Evolutionary conservation across 2,888 invertebrate species (phyloP).

Genomic region (Acleris literana): DNA sequence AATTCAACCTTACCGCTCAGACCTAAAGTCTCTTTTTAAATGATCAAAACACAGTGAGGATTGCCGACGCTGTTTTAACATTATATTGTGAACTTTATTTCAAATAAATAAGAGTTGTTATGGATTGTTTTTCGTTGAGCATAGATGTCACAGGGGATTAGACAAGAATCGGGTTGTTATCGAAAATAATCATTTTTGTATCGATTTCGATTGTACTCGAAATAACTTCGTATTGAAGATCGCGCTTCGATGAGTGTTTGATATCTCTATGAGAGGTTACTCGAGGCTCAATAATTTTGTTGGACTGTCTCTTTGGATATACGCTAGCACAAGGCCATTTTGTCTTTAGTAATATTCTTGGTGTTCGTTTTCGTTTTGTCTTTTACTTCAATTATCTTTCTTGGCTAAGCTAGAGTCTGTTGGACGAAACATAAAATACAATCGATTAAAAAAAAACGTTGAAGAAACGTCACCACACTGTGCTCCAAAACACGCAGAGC

Average conservation of each 20-base stretch:
- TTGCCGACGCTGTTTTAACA: neutral
- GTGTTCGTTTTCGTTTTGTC: too few species aligned
- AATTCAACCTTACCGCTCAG: neutral
- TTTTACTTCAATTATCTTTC: too few species aligned
- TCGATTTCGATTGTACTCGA: conserved; percentile 28
- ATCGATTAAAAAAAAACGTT: too few species aligned
- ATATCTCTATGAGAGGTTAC: neutral
- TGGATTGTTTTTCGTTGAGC: neutral
- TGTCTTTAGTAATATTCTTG: too few species aligned
- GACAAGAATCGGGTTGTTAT: conserved; percentile 26
- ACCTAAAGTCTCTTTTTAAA: neutral
- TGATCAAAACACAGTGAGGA: neutral
- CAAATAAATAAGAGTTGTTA: neutral
- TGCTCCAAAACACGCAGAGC: too few species aligned
- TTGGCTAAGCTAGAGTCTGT: too few species aligned
- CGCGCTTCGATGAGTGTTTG: conserved; percentile 9
- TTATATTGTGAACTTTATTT: conserved; percentile 4
- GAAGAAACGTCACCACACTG: too few species aligned
- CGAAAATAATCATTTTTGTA: conserved; percentile 36
- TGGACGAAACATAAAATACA: too few species aligned
- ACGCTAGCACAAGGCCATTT: too few species aligned
- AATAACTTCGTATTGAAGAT: conserved; percentile 26
- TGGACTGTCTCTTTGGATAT: too few species aligned
- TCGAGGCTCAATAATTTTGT: too few species aligned
- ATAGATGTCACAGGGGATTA: conserved; percentile 27